Conservation (phyloP, 2,888 invertebrate species). For the Heliothis peltigera region DNA sequence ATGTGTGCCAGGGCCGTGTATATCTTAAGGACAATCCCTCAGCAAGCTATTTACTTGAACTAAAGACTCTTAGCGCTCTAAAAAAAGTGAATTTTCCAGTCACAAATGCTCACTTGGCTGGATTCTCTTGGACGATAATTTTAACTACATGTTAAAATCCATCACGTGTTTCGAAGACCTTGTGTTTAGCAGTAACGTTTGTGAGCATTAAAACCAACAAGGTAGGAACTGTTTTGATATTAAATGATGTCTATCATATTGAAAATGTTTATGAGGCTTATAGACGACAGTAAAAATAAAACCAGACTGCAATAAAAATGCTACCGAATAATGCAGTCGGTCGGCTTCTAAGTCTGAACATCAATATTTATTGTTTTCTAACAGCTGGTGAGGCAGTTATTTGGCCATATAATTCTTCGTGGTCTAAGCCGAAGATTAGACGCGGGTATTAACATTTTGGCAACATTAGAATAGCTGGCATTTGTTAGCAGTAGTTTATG, state of each 20-base stretch:
- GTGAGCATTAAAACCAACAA: neutral
- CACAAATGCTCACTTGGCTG: too few species aligned
- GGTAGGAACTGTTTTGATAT: neutral
- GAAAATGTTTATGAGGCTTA: neutral
- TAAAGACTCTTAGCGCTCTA: too few species aligned
- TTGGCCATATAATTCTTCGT: constrained; percentile 18
- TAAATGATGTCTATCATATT: neutral
- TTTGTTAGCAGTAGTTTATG: too few species aligned
- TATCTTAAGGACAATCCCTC: too few species aligned
- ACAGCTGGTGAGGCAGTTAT: constrained; percentile 21
- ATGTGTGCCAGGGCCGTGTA: too few species aligned
- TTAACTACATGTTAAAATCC: too few species aligned
- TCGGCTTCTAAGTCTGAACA: neutral
- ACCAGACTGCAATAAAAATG: neutral
- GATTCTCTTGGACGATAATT: too few species aligned
- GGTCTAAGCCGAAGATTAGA: constrained; percentile 27
- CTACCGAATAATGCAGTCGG: neutral
- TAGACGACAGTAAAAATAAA: neutral
- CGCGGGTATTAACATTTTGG: constrained; percentile 2
- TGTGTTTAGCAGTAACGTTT: too few species aligned
- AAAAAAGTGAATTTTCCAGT: too few species aligned
- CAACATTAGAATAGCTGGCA: neutral
- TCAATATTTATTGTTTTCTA: constrained; percentile 37
- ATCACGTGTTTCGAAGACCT: too few species aligned
- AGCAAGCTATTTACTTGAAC: too few species aligned